These are phyloP conservation scores for Prolemur simus DNA, from an alignment of 2,113 vertebrate genomes.

Conservation along the genomic window DNA sequence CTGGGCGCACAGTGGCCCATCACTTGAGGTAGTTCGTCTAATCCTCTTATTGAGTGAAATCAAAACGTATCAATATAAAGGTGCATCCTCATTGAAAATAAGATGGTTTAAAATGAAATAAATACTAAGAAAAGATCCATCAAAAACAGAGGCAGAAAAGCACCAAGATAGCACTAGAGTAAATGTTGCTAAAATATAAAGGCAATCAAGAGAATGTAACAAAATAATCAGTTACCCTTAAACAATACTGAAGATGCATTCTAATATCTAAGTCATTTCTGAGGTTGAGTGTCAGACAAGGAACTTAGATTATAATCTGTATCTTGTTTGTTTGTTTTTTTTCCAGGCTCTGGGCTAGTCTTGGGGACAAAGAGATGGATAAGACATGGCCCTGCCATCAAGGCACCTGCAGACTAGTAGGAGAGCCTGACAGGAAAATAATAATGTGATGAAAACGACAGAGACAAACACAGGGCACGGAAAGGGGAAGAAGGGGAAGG, in stretches of 20 bases:
- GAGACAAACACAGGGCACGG: background rate
- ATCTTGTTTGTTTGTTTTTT: background rate
- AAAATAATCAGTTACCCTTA: background rate
- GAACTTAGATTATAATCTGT: background rate
- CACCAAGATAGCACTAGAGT: background rate
- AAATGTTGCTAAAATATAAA: slow-evolving; percentile 7
- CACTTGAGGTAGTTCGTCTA: background rate
- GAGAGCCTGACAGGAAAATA: background rate
- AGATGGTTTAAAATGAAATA: background rate
- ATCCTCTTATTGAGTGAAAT: slow-evolving; percentile 24
- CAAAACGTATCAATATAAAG: slow-evolving; percentile 4
- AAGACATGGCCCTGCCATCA: background rate
- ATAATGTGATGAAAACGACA: background rate
- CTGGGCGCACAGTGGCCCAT: background rate
- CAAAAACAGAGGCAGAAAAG: background rate
- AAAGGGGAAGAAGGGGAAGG: background rate
- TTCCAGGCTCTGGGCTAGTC: background rate
- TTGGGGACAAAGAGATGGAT: background rate
- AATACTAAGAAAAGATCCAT: background rate
- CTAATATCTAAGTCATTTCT: background rate
- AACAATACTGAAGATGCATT: background rate
- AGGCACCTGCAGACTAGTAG: background rate
- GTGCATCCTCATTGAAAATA: background rate
- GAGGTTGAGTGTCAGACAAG: background rate
- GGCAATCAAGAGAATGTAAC: background rate